Evolutionary conservation across 2,888 invertebrate species (phyloP).

Genomic region (Agapostemon virescens): DNA sequence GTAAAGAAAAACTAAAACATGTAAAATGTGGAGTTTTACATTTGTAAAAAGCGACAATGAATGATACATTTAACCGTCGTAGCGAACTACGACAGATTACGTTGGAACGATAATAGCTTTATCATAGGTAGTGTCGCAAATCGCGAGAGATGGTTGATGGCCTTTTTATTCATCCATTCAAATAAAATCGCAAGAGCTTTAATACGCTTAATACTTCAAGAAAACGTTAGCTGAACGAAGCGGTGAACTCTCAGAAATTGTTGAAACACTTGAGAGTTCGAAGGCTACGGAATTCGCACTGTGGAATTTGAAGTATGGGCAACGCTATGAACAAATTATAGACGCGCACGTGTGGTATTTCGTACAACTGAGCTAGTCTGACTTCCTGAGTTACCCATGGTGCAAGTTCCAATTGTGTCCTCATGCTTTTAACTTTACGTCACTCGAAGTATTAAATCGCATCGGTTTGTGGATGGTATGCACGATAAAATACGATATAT

Average conservation of each 20-base stretch:
- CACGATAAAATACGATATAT: background rate
- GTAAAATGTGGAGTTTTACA: background rate
- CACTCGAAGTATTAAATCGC: background rate
- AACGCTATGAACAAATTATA: slow-evolving; percentile 53
- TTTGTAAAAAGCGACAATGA: background rate
- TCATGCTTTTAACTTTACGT: slow-evolving; percentile 5
- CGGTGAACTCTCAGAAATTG: slow-evolving; percentile 32
- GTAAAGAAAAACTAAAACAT: too few relatives aligned
- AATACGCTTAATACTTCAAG: background rate
- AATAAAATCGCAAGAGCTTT: background rate
- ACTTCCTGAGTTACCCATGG: slow-evolving; percentile 5
- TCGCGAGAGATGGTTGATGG: background rate
- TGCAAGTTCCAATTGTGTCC: slow-evolving; percentile 5
- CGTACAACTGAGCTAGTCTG: slow-evolving; percentile 29
- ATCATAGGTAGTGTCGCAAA: background rate
- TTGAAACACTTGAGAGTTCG: slow-evolving; percentile 53
- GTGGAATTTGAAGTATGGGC: slow-evolving; percentile 47
- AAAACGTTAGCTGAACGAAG: slow-evolving; percentile 19
- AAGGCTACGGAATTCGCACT: slow-evolving; percentile 46
- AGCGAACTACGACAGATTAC: background rate
- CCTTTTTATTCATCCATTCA: background rate
- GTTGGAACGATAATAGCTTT: background rate
- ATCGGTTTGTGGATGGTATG: background rate
- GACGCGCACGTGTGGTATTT: slow-evolving; percentile 40
- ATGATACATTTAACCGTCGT: background rate